These are phyloP conservation scores for Macrosteles quadrilineatus DNA, from an alignment of 1,140 invertebrate species.

Conservation along the genomic window DNA sequence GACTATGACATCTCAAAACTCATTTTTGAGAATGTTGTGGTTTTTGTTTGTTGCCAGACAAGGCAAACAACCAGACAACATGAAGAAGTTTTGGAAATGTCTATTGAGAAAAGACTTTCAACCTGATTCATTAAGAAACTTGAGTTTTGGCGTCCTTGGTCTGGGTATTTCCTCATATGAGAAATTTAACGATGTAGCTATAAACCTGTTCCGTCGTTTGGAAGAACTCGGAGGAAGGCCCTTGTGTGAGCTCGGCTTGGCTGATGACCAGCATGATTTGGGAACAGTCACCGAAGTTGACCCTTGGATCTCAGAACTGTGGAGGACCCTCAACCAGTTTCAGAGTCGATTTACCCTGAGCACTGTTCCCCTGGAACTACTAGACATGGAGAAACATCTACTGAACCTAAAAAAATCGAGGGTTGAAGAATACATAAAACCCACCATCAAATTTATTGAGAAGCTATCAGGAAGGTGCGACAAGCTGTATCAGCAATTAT, in stretches of 20 bases:
- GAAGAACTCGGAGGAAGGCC: slow-evolving; percentile 75
- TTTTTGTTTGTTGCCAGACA: slow-evolving; percentile 95
- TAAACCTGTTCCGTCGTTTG: slow-evolving; percentile 82
- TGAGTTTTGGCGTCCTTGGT: slow-evolving; percentile 83
- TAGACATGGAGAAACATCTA: too few species aligned
- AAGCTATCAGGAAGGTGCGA: too few species aligned
- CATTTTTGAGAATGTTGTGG: slow-evolving; percentile 69
- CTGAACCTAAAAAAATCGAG: too few species aligned
- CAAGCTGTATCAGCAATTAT: too few species aligned
- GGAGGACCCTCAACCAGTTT: slow-evolving; percentile 57
- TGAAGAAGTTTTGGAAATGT: slow-evolving; percentile 93
- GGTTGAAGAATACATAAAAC: too few species aligned
- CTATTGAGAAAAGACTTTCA: slow-evolving; percentile 80
- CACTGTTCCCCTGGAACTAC: too few species aligned
- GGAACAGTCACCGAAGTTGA: slow-evolving; percentile 83
- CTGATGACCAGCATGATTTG: slow-evolving; percentile 96
- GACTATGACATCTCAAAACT: slow-evolving; percentile 74
- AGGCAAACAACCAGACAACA: slow-evolving; percentile 95
- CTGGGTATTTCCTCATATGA: slow-evolving; percentile 95
- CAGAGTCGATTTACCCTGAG: too few species aligned
- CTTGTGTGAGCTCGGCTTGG: slow-evolving; percentile 70
- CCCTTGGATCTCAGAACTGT: slow-evolving; percentile 79
- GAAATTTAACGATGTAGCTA: slow-evolving; percentile 95
- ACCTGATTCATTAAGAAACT: slow-evolving; percentile 60
- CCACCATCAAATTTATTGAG: too few species aligned